Conservation (phyloP, 2,113 vertebrate genomes). For the Nesogale talazaci region DNA sequence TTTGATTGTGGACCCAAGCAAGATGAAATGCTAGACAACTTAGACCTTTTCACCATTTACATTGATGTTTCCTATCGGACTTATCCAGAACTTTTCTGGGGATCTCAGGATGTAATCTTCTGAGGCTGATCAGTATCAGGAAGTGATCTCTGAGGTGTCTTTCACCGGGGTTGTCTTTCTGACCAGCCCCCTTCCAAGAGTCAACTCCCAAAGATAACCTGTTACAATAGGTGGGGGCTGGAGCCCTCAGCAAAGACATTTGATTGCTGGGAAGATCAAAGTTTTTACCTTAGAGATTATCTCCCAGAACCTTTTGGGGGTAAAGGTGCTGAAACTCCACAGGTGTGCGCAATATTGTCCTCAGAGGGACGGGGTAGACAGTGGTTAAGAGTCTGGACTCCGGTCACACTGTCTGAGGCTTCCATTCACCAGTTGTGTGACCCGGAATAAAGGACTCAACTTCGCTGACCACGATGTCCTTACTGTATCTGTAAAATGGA, state of each 20-base stretch:
- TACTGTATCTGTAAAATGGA: neutral
- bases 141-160: neutral
- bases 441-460: neutral
- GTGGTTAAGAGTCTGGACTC: neutral
- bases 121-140: neutral
- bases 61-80: too few species aligned
- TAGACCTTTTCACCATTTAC: too few species aligned
- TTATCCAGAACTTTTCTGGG: neutral
- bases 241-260: neutral
- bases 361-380: neutral
- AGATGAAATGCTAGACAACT: too few species aligned
- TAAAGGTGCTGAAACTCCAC: neutral
- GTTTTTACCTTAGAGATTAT: neutral
- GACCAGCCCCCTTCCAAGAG: neutral
- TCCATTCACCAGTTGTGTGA: neutral
- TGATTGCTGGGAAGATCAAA: neutral
- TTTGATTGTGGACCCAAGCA: too few species aligned
- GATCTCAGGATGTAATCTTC: neutral
- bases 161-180: neutral
- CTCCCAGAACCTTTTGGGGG: neutral
- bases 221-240: neutral
- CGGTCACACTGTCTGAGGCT: neutral
- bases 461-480: constrained; percentile 11
- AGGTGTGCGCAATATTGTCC: neutral
- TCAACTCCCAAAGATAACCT: neutral